Conservation (phyloP, 2,888 invertebrate species). For the Stomorhina lunata region DNA sequence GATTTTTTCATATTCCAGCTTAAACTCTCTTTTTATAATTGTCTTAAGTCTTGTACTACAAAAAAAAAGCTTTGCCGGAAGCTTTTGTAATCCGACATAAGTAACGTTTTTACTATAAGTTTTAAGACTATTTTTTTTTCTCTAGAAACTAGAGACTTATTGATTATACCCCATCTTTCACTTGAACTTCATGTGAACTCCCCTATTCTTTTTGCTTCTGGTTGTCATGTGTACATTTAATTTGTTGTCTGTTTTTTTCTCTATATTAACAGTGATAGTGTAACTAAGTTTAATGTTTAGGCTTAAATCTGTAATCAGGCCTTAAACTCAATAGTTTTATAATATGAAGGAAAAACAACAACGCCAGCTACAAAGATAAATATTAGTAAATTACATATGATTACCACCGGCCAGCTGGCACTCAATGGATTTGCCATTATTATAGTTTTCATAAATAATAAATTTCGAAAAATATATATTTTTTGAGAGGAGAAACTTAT, state of each 20-base stretch:
- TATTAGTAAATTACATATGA: conserved; percentile 16
- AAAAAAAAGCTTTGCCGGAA: too few species aligned
- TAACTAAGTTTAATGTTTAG: conserved; percentile 37
- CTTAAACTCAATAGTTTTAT: conserved; percentile 31
- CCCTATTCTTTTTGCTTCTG: conserved; percentile 9
- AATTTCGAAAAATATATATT: too few species aligned
- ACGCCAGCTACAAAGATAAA: conserved; percentile 11
- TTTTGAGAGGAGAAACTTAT: neutral
- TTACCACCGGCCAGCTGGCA: conserved; percentile 29
- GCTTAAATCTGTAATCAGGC: conserved; percentile 29
- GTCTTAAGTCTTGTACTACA: too few species aligned
- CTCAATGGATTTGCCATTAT: neutral
- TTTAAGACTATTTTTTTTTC: too few species aligned
- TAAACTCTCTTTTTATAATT: too few species aligned
- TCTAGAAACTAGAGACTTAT: too few species aligned
- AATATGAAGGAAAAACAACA: neutral
- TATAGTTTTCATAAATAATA: neutral
- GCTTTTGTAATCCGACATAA: too few species aligned
- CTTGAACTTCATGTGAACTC: too few species aligned
- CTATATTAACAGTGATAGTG: conserved; percentile 74
- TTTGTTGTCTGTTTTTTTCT: conserved; percentile 78
- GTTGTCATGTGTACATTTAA: conserved; percentile 73
- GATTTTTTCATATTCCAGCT: too few species aligned
- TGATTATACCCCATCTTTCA: too few species aligned
- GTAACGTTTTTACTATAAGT: too few species aligned